These are phyloP conservation scores for Neodiprion lecontei DNA, from an alignment of 1,140 invertebrate species.

Conservation along the genomic window DNA sequence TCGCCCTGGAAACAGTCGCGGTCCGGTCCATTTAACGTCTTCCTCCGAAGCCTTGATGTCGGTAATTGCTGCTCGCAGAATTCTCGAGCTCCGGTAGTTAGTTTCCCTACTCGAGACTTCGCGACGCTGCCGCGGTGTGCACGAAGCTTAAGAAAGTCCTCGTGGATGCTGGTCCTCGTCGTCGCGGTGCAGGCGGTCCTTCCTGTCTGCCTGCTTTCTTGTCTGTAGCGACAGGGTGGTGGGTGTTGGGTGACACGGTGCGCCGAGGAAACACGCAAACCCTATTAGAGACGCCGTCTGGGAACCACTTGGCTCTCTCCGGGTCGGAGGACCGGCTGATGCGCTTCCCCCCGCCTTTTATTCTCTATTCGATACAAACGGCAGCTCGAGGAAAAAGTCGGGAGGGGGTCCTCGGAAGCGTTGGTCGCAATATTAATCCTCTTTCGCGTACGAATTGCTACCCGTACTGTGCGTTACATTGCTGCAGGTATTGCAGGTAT, in stretches of 20 bases:
- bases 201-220: background rate
- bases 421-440: too few relatives aligned
- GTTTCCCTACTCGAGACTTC: background rate
- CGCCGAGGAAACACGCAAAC: conserved; percentile 13
- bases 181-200: background rate
- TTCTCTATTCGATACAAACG: background rate
- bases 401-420: background rate
- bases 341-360: background rate
- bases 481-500: too few relatives aligned
- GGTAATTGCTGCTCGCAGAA: too few relatives aligned
- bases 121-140: background rate
- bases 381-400: background rate
- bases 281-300: conserved; percentile 14
- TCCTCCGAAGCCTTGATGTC: too few relatives aligned
- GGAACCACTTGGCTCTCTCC: background rate
- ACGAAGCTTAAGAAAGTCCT: background rate
- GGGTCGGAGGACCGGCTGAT: background rate
- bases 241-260: conserved; percentile 5
- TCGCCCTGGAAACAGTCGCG: too few relatives aligned
- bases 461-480: too few relatives aligned
- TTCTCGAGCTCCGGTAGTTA: too few relatives aligned
- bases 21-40: too few relatives aligned
- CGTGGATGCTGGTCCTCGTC: background rate
- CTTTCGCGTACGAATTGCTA: too few relatives aligned
- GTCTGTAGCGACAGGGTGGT: background rate